These are phyloP conservation scores for Lepidothrix coronata DNA, from an alignment of 2,113 vertebrate species.

Conservation along the genomic window DNA sequence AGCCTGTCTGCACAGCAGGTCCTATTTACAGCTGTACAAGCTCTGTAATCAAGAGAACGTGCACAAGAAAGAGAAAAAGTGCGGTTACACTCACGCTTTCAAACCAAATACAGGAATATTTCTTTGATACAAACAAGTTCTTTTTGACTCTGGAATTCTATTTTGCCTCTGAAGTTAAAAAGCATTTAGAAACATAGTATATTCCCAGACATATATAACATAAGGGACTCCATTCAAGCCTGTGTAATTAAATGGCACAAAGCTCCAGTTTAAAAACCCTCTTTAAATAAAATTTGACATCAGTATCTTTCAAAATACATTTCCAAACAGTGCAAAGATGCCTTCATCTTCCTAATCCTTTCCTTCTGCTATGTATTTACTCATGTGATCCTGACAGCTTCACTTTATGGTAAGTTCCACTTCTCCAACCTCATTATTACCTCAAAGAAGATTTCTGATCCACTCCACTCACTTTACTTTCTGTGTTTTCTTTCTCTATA, in stretches of 20 bases:
- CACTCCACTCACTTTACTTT: not conserved
- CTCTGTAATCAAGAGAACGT: not conserved
- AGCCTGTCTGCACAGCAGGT: not conserved
- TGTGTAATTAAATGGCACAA: not conserved
- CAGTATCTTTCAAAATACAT: not conserved
- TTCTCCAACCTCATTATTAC: not conserved
- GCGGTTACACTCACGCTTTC: not conserved
- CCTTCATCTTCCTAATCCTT: not conserved
- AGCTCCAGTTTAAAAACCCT: not conserved
- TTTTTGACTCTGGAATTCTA: not conserved
- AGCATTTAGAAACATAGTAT: not conserved
- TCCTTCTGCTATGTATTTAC: not conserved
- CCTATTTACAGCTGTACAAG: not conserved
- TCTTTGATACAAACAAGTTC: not conserved
- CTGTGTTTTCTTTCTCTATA: not conserved
- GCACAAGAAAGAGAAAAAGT: not conserved
- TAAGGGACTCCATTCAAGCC: not conserved
- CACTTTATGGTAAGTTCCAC: not conserved
- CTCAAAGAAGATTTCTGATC: constrained; percentile 1
- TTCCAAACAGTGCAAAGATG: constrained; percentile 1
- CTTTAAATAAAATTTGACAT: constrained; percentile 5
- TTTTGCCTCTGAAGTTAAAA: not conserved
- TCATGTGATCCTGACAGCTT: not conserved
- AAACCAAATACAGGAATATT: not conserved
- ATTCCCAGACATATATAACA: not conserved